Conservation (phyloP, 2,888 invertebrate species). For the Drosophila austrosaltans region DNA sequence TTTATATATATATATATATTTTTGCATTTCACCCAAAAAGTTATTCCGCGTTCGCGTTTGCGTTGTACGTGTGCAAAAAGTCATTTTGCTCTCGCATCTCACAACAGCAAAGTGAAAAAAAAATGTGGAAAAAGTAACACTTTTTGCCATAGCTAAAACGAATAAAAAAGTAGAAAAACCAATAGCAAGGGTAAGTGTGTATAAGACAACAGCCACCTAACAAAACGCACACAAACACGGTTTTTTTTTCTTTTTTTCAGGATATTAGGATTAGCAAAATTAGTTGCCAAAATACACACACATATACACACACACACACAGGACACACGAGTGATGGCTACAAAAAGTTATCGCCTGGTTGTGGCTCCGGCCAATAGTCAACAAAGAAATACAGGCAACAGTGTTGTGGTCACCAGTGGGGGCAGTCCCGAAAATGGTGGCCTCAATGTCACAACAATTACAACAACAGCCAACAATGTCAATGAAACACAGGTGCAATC, state of each 20-base stretch:
- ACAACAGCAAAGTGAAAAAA: neutral
- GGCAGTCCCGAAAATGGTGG: slow-evolving; percentile 46
- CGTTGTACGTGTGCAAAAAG: slow-evolving; percentile 13
- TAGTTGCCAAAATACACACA: slow-evolving; percentile 8
- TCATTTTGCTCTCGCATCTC: slow-evolving; percentile 1
- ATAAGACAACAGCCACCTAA: neutral
- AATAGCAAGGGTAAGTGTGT: slow-evolving; percentile 11
- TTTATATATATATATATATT: slow-evolving; percentile 1
- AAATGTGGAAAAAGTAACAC: slow-evolving; percentile 8
- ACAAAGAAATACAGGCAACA: slow-evolving; percentile 49
- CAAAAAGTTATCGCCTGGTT: slow-evolving; percentile 69
- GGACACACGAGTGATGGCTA: slow-evolving; percentile 57
- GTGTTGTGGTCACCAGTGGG: slow-evolving; percentile 62
- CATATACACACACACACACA: neutral
- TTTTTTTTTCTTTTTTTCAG: neutral
- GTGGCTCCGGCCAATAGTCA: slow-evolving; percentile 68
- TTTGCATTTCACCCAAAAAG: slow-evolving; percentile 10
- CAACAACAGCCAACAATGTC: slow-evolving; percentile 66
- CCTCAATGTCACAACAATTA: slow-evolving; percentile 82
- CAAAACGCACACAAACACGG: neutral
- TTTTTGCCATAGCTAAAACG: neutral
- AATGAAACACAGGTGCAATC: slow-evolving; percentile 71
- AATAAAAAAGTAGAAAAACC: neutral
- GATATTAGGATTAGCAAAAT: slow-evolving; percentile 9
- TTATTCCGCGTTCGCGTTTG: slow-evolving; percentile 20